Evolutionary conservation across 2,888 invertebrate genomes (phyloP), one percentile per base, ranked within the genome.

Genomic region (Leptinotarsa tumamoca): DNA sequence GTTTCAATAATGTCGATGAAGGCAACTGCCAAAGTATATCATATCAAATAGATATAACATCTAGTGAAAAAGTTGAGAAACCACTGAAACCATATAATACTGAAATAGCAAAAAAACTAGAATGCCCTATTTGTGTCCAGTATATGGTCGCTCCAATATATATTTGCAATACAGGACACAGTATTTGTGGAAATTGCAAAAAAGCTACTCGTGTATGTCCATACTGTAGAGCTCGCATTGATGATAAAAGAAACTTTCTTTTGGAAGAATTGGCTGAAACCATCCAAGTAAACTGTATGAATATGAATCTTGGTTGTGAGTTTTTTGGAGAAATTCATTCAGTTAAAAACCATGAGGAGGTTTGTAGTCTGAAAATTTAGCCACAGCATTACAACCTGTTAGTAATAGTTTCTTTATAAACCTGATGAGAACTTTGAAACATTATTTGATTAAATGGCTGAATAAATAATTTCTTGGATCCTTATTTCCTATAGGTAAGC

Each of bases 261-360:
- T 63, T 63, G 63, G 63, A 63, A 63, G 63, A 63, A 27, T 33
- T 63, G 63, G 63, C 63, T n/a, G 63, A 63, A 63, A 63, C 63
- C 27, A 63, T 63, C 43, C 7, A 63, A 17, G 63, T 58, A 1
- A 27, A 17, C 43, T 63, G 33, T 33, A 2, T 1, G 4, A 63
- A 63, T 63, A 5, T 63, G 5, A 27, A 63, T 14, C 5, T 33
- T 63, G 33, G 43, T 17, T 63, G 63, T 10, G 43, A 43, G 18
- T 63, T 43, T 5, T 33, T 33, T 63, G 58, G 58, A 23, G 23
- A 23, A 23, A 18, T 23, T 14, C 21, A 23, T 18, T 58, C 2
- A 23, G 23, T 58, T 15, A 23, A 58, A 23, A 58, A 58, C 15
- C 58, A 58, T 15, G 58, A 58, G 23, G 15, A 17, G 4, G 14